Base-by-base conservation (phyloP, 1,140 invertebrate genomes). In the Helicoverpa zea region DNA sequence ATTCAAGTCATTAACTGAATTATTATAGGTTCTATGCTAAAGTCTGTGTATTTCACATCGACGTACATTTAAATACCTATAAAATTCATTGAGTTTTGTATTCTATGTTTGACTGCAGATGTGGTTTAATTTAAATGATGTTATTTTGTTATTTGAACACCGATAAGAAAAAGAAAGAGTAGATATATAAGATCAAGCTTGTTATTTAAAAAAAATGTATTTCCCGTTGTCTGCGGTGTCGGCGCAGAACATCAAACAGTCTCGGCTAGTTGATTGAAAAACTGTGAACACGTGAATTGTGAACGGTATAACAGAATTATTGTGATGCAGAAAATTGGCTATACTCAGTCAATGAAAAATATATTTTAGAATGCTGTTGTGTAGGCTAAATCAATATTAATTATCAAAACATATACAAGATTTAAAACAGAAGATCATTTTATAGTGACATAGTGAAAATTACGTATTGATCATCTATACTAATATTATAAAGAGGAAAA, bases 221-320 rank as follows among this genome's bases (percentile, higher is more conserved):
- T 43, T 43, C 35, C 35, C 35, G 35, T 7, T 43, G 5, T 43
- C 35, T 43, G 9, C 35, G 11, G 56, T 16, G 56, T n/a, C 35
- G 11, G 56, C 56, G 56, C 56, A 18, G 56, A 23, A 35, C 61
- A 64, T 64, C 14, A 64, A 43, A 64, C 61, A 64, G 13, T n/a
- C 16, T 16, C 14, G n/a, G 56, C 7, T 2, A 18, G 56, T 58
- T 18, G 56, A 58, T 58, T 58, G 16, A 58, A 58, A 58, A 58
- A 58, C 56, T 18, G 56, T 18, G 56, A 58, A 18, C 56, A 23
- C 23, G 23, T 23, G 23, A 23, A 23, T 2, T 23, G 2, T 23
- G 23, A 23, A 23, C 23, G 2, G 23, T 23, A 23, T 23, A 23
- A 23, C 56, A 58, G n/a, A 18, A 16, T 11, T 9, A 18, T 18